These are phyloP conservation scores for Paguma larvata DNA, from an alignment of 2,797 vertebrate genomes.

Conservation along the genomic window DNA sequence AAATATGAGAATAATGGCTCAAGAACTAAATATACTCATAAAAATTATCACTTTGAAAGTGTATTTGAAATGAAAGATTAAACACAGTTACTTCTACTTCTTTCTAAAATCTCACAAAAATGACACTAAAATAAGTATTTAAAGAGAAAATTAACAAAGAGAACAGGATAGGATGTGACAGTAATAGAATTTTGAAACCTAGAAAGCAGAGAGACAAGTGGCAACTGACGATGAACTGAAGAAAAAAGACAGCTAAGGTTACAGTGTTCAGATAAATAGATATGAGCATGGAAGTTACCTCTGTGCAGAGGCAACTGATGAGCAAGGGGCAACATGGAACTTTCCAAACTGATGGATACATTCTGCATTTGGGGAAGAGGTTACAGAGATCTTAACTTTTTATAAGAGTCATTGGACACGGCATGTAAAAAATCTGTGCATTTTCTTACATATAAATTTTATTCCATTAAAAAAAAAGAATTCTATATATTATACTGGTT, in stretches of 20 bases:
- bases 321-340: background rate
- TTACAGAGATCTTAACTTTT: background rate
- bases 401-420: background rate
- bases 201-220: background rate
- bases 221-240: background rate
- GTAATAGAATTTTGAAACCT: background rate
- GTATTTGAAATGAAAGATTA: conserved; percentile 13
- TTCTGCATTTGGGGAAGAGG: background rate
- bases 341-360: background rate
- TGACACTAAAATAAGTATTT: conserved; percentile 8
- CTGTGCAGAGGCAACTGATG: background rate
- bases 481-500: background rate
- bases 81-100: background rate
- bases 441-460: conserved; percentile 22
- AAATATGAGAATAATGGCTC: background rate
- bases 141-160: background rate
- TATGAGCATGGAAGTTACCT: background rate
- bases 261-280: background rate
- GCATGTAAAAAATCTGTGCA: background rate
- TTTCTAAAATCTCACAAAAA: conserved; percentile 26
- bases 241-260: background rate
- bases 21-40: background rate
- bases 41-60: background rate
- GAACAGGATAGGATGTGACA: background rate
- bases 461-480: background rate